A percentile compares a stretch with the other conserved stretches of the same genome.
Conservation (phyloP, 2,797 vertebrate genomes). For the Artibeus jamaicensis region DNA sequence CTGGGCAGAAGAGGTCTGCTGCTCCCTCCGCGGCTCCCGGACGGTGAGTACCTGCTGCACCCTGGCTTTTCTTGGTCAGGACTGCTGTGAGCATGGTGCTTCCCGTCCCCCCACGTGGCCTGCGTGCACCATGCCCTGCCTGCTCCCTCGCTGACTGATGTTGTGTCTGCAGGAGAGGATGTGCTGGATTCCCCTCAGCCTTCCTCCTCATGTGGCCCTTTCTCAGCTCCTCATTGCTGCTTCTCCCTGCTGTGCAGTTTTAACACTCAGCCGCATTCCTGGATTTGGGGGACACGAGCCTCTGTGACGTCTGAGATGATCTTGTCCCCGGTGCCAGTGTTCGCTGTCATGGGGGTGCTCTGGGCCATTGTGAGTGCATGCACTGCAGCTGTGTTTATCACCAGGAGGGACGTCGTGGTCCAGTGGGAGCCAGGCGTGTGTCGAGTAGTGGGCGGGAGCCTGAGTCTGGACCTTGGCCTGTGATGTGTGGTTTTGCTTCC, state of each 20-base stretch:
- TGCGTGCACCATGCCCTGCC: rapidly evolving
- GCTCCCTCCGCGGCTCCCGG: slow-evolving; percentile 91
- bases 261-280: no score
- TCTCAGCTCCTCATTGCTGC: no score
- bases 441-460: not conserved
- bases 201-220: not conserved
- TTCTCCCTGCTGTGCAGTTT: not conserved
- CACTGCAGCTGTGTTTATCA: no score
- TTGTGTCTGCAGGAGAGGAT: not conserved
- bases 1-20: slow-evolving; percentile 95
- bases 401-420: no score
- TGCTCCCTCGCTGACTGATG: rapidly evolving
- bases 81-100: not conserved
- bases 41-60: slow-evolving; percentile 85
- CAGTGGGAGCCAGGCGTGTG: not conserved
- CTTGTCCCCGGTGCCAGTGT: no score
- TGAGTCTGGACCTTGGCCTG: not conserved
- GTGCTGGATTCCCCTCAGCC: not conserved
- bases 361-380: no score
- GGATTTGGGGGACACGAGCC: no score
- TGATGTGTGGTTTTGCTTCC: no score
- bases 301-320: no score
- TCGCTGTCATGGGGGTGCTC: no score
- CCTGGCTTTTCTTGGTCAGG: rapidly evolving
- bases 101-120: not conserved